Evolutionary conservation across 2,797 vertebrate species (phyloP).

Genomic region (Amblyopsis hoosieri): DNA sequence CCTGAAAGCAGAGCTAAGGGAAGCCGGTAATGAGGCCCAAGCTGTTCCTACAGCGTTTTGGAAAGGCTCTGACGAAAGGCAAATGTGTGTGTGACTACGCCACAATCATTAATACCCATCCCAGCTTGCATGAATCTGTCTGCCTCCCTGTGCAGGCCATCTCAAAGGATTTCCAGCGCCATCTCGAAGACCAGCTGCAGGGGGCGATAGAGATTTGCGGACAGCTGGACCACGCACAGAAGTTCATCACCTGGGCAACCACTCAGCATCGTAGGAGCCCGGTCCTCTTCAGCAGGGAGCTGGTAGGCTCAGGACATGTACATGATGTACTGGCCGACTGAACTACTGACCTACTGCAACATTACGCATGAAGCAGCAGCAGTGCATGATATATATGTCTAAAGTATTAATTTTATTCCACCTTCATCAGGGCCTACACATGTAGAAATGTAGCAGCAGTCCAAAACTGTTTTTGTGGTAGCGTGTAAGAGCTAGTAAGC

Average conservation of each 20-base stretch:
- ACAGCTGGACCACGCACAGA: constrained; percentile 94
- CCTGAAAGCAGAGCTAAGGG: constrained; percentile 50
- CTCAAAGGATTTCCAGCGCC: constrained; percentile 88
- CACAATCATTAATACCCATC: constrained; percentile 16
- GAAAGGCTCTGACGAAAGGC: constrained; percentile 36
- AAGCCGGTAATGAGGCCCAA: constrained; percentile 52
- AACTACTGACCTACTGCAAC: constrained; percentile 7
- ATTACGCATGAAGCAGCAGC: not conserved
- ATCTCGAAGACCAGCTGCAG: constrained; percentile 92
- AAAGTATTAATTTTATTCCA: too few relatives aligned
- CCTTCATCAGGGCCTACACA: too few relatives aligned
- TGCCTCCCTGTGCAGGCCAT: constrained; percentile 80
- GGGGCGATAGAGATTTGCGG: constrained; percentile 88
- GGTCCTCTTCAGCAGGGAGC: constrained; percentile 95
- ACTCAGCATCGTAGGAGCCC: constrained; percentile 89
- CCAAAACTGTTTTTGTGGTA: too few relatives aligned
- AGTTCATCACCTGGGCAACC: constrained; percentile 94
- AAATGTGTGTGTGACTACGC: constrained; percentile 21
- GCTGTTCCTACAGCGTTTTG: constrained; percentile 44
- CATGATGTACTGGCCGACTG: constrained; percentile 10
- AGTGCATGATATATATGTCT: too few relatives aligned
- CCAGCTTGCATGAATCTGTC: constrained; percentile 11
- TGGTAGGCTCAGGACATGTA: constrained; percentile 79
- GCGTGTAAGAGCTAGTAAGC: too few relatives aligned
- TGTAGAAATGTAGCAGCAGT: too few relatives aligned